Percentiles rank a stretch among this genome's conserved stretches.
Conservation (phyloP, 2,797 vertebrate genomes). For the Sebastes aleutianus region DNA sequence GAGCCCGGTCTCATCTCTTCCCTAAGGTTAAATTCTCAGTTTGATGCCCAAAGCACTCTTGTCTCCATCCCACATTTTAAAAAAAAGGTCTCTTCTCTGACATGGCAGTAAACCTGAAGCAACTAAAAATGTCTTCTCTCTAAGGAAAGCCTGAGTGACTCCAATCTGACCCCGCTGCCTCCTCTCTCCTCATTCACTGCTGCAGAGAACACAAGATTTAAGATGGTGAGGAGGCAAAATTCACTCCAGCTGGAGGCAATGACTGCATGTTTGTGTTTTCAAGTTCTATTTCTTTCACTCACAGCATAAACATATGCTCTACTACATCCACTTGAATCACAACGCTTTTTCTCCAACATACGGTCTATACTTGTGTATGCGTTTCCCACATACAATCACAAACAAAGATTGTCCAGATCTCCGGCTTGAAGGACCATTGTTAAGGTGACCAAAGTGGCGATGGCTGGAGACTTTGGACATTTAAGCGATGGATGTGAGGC, state of each 20-base stretch:
- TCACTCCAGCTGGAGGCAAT: slow-evolving; percentile 37
- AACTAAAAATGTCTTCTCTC: slow-evolving; percentile 57
- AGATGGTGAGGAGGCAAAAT: slow-evolving; percentile 13
- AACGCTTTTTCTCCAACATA: background rate
- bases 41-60: slow-evolving; percentile 28
- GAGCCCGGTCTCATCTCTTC: slow-evolving; percentile 7
- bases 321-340: background rate
- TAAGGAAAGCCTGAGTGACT: slow-evolving; percentile 52
- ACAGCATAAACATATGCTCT: background rate
- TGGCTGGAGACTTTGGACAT: too few relatives aligned
- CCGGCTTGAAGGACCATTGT: too few relatives aligned
- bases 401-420: too few relatives aligned
- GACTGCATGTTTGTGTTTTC: background rate
- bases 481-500: too few relatives aligned
- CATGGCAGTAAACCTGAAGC: slow-evolving; percentile 28
- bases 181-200: slow-evolving; percentile 24
- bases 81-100: slow-evolving; percentile 12
- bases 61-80: slow-evolving; percentile 25
- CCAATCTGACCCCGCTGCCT: slow-evolving; percentile 57
- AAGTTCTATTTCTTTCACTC: slow-evolving; percentile 4
- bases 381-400: slow-evolving; percentile 1
- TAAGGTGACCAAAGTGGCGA: too few relatives aligned
- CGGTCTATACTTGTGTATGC: background rate
- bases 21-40: slow-evolving; percentile 18
- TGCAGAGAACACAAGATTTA: slow-evolving; percentile 39